Evolutionary conservation across 2,113 vertebrate genomes (phyloP), one percentile per base, ranked within the genome.

Genomic region (Paramormyrops kingsleyae): DNA sequence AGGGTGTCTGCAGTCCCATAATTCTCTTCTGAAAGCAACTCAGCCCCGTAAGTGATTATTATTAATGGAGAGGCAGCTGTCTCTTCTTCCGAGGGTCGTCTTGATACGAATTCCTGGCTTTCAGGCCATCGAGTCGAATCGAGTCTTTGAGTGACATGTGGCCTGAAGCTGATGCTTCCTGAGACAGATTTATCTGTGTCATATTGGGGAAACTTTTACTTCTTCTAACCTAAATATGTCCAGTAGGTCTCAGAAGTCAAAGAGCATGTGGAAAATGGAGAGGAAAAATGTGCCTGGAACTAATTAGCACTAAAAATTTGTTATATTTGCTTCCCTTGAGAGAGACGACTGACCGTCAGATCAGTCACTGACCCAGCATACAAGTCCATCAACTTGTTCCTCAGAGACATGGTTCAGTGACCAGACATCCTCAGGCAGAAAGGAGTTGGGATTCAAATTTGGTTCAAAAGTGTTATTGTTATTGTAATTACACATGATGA

Each of bases 201-300:
- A 49, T 10, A 49, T 27, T 10, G 21, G 7, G 46, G 44, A 47
- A 84, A 44, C 83, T 21, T 39, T 44, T n/a, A 47, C 3, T 86
- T 86, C 24, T 50, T 27, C 88, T 10, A 46, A 13, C 50, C 88
- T 7, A 44, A 46, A 56, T 85, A 27, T 66, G 88, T 53, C 85
- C 91, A 90, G 85, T 88, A 47, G 31, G 84, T 86, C 89, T 42
- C 89, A 53, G 87, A 90, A 6, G 24, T 62, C 49, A 87, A 90
- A 92, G 47, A 50, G 21, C 44, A 4, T 86, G 44, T 47, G 83
- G 44, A 49, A 50, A n/a, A n/a, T 12, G 44, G 83, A 50, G 46
- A 86, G 74, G 74, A 42, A 80, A 77, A 42, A 80, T 80, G 35
- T 39, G 74, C 31, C 35, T 42, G 74, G 74, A 42, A 80, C 31